Percentiles rank a stretch among this genome's conserved stretches.
Evolutionary conservation across 1,140 invertebrate species (phyloP).

Genomic region (Phymorhynchus buccinoides): DNA sequence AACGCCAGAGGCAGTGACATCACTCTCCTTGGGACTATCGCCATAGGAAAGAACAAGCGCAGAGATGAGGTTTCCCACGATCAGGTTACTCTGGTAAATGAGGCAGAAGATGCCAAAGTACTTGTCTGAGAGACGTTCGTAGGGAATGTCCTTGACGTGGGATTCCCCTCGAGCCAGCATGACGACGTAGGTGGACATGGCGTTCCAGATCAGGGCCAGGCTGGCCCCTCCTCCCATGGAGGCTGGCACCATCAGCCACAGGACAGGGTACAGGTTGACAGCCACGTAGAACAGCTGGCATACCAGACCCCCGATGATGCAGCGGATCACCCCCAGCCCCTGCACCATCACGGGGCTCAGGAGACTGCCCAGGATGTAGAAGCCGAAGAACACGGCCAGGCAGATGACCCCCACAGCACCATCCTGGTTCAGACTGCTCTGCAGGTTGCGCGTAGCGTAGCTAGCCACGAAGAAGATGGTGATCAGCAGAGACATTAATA

Average conservation of each 20-base stretch:
- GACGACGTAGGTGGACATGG: constrained; percentile 63
- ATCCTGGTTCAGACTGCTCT: constrained; percentile 66
- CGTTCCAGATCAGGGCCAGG: constrained; percentile 62
- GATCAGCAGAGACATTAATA: constrained; percentile 56
- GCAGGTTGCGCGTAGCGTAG: constrained; percentile 63
- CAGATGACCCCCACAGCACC: constrained; percentile 58
- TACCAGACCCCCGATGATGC: constrained; percentile 50
- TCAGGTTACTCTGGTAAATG: constrained; percentile 60
- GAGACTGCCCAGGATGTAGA: constrained; percentile 61
- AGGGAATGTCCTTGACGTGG: constrained; percentile 49
- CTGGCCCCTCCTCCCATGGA: constrained; percentile 58
- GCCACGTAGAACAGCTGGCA: constrained; percentile 57
- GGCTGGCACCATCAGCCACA: constrained; percentile 59
- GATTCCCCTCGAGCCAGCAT: constrained; percentile 61
- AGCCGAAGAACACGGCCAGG: constrained; percentile 50
- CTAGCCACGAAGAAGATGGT: constrained; percentile 60
- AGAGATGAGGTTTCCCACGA: constrained; percentile 61
- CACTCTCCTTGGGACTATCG: not conserved
- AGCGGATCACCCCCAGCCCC: constrained; percentile 55
- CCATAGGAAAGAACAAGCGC: constrained; percentile 56
- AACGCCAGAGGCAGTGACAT: not conserved
- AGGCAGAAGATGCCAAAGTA: constrained; percentile 67
- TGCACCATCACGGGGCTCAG: constrained; percentile 60
- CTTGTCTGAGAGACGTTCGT: constrained; percentile 57
- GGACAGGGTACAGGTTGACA: constrained; percentile 62